Percentiles rank a stretch among this genome's conserved stretches.
Conservation (phyloP, 53 echinoderm and acorn worm species). For the Paracentrotus lividus region DNA sequence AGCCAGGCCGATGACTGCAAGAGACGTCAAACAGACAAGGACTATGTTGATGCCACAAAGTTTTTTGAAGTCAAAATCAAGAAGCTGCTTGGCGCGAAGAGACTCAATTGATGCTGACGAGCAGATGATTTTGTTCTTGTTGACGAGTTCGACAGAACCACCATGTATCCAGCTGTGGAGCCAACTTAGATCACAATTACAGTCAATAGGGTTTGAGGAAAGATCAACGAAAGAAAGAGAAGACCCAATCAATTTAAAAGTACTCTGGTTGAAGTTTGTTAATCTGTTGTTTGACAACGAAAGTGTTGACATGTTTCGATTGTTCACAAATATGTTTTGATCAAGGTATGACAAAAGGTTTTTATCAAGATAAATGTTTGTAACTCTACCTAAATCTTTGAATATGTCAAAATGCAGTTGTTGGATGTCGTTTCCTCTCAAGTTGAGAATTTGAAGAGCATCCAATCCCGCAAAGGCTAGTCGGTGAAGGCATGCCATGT, state of each 20-base stretch:
- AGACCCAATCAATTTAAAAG: neutral
- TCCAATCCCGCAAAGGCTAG: neutral
- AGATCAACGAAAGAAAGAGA: neutral
- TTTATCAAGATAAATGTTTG: neutral
- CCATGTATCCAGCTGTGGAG: neutral
- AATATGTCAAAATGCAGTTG: neutral
- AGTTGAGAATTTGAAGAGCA: neutral
- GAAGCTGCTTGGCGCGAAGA: neutral
- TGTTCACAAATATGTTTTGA: neutral
- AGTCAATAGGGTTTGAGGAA: neutral
- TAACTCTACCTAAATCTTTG: neutral
- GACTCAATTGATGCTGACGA: neutral
- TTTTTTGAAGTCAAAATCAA: neutral
- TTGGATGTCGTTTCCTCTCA: neutral
- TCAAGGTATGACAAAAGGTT: neutral
- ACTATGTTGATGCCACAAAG: neutral
- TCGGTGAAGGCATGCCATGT: neutral
- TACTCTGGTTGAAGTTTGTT: neutral
- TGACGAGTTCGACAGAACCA: neutral
- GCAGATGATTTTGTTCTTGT: neutral
- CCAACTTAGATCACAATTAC: neutral
- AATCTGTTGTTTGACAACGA: constrained; percentile 16
- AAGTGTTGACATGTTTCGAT: neutral
- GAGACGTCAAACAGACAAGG: neutral
- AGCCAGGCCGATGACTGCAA: neutral